A percentile compares a stretch with the other conserved stretches of the same genome.
These are phyloP conservation scores for Brachionus koreanus DNA, from an alignment of 1,140 invertebrate species.

Conservation along the genomic window DNA sequence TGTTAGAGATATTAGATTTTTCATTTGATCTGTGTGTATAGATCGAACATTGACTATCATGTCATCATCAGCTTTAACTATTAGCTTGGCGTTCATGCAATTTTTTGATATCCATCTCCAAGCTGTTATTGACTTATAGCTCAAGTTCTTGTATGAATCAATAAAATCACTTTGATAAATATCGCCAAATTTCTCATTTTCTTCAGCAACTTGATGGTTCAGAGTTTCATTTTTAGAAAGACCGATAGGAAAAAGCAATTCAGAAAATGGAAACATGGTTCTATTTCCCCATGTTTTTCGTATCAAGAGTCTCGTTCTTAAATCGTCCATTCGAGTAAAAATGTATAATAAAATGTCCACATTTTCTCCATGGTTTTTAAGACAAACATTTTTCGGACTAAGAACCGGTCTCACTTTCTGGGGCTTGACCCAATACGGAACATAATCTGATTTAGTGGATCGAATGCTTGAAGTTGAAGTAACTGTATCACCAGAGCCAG, in stretches of 20 bases:
- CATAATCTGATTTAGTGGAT: not conserved
- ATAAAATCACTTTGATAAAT: conserved; percentile 48
- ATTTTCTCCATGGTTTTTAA: not conserved
- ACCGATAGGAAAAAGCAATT: not conserved
- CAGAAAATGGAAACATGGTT: not conserved
- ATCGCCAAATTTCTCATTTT: conserved; percentile 46
- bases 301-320: conserved; percentile 44
- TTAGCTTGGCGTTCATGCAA: conserved; percentile 44
- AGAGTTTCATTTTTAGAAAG: not conserved
- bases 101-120: conserved; percentile 46
- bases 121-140: conserved; percentile 47
- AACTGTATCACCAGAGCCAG: not conserved
- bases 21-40: not conserved
- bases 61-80: conserved; percentile 47
- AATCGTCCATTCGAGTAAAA: conserved; percentile 45
- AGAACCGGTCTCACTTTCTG: not conserved
- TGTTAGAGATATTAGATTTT: not conserved
- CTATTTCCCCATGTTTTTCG: conserved; percentile 45
- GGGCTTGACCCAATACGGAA: not conserved
- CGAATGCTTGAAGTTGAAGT: not conserved
- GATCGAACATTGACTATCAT: conserved; percentile 31
- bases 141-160: conserved; percentile 47
- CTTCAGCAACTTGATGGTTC: not conserved
- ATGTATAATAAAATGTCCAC: not conserved
- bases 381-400: not conserved